These are phyloP conservation scores for Tiaroga cobitis DNA, from an alignment of 2,797 vertebrate genomes.

Conservation along the genomic window DNA sequence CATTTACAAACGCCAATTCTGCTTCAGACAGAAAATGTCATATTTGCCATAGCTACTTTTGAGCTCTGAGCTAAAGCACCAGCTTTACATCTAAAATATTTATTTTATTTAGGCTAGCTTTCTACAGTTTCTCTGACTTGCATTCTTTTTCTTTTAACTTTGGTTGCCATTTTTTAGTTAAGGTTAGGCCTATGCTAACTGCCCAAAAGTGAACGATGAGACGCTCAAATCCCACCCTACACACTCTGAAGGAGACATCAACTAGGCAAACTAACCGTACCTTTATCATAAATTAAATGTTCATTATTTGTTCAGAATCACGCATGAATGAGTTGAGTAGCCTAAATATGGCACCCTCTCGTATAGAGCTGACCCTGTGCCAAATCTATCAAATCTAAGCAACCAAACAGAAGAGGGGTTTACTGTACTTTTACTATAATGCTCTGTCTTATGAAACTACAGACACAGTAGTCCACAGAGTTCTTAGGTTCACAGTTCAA, in stretches of 20 bases:
- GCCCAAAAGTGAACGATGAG: background rate
- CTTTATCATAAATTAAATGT: background rate
- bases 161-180: background rate
- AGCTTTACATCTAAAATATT: background rate
- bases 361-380: background rate
- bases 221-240: background rate
- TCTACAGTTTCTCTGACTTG: background rate
- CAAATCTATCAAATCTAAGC: background rate
- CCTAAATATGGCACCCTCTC: background rate
- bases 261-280: background rate
- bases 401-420: background rate
- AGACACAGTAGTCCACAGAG: background rate
- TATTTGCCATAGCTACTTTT: too few relatives aligned
- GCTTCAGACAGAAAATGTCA: background rate
- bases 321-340: background rate
- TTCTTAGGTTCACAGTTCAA: slow-evolving; percentile 16
- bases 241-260: background rate
- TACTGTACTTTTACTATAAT: background rate
- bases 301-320: background rate
- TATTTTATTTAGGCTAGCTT: background rate
- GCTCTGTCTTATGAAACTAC: slow-evolving; percentile 18
- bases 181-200: background rate
- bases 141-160: background rate
- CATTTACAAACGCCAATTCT: background rate
- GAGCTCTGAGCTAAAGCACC: background rate